Evolutionary conservation across 2,888 invertebrate genomes (phyloP).

Genomic region (Bhutanitis thaidina): DNA sequence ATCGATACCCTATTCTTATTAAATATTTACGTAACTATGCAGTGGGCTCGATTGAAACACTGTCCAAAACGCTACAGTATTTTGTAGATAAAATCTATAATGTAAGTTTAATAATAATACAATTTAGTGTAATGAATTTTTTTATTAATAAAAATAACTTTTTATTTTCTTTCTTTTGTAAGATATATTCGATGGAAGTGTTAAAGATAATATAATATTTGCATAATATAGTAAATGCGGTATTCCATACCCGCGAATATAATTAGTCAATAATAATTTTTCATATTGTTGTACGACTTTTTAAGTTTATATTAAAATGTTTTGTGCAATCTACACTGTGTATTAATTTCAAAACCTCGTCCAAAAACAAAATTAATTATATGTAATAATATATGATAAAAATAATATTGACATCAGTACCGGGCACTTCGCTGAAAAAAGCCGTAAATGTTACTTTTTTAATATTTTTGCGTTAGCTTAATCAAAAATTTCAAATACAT

Average conservation of each 20-base stretch:
- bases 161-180: slow-evolving; percentile 79
- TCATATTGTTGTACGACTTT: slow-evolving; percentile 92
- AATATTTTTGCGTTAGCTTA: too few species aligned
- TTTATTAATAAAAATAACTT: slow-evolving; percentile 77
- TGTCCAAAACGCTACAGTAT: slow-evolving; percentile 73
- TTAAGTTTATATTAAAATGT: slow-evolving; percentile 93
- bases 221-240: slow-evolving; percentile 84
- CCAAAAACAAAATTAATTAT: too few species aligned
- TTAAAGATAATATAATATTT: slow-evolving; percentile 83
- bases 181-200: slow-evolving; percentile 80
- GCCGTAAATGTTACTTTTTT: too few species aligned
- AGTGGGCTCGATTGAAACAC: slow-evolving; percentile 69
- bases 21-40: slow-evolving; percentile 57
- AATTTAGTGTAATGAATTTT: slow-evolving; percentile 77
- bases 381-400: too few species aligned
- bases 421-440: too few species aligned
- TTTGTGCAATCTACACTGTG: slow-evolving; percentile 84
- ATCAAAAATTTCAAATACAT: too few species aligned
- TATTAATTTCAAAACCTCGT: slow-evolving; percentile 33
- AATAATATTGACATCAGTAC: too few species aligned
- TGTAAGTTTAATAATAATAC: slow-evolving; percentile 75
- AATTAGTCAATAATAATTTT: slow-evolving; percentile 90
- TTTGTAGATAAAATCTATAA: slow-evolving; percentile 80
- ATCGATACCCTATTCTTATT: slow-evolving; percentile 64
- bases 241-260: slow-evolving; percentile 84